phyloP scores from a whole-genome alignment of 2,888 invertebrate species.

The Drosophila sordidula region DNA sequence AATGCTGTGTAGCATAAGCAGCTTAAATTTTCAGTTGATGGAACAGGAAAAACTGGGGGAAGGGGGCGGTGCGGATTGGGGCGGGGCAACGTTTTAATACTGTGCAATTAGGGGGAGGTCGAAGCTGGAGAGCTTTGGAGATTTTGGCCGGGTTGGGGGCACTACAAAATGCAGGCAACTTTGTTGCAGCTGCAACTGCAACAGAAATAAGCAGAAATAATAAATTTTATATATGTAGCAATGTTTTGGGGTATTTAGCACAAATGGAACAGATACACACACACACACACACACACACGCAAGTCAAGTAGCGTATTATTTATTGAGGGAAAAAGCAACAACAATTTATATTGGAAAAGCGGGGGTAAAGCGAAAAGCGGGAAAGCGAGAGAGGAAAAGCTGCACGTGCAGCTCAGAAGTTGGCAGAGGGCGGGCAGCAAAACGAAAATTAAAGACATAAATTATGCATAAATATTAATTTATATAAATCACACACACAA shows the following conservation, averaged over 20 bases:
- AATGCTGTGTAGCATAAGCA: conserved; percentile 66
- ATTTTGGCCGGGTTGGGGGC: background rate
- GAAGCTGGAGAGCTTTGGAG: background rate
- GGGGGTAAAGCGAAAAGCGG: background rate
- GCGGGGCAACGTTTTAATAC: conserved; percentile 63
- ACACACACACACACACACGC: conserved; percentile 15
- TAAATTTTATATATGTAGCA: conserved; percentile 22
- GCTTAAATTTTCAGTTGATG: conserved; percentile 65
- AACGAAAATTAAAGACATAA: conserved; percentile 81
- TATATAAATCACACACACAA: conserved; percentile 59
- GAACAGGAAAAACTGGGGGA: too few relatives aligned
- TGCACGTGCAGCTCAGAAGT: background rate
- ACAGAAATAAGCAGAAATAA: conserved; percentile 9
- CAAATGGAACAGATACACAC: conserved; percentile 13
- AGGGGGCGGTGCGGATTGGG: background rate
- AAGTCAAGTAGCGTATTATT: conserved; percentile 44
- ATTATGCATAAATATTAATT: conserved; percentile 80
- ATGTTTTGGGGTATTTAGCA: conserved; percentile 33
- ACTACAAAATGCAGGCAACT: conserved; percentile 9
- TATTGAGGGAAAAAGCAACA: conserved; percentile 14
- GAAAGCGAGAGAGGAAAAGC: background rate
- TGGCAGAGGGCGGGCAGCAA: conserved; percentile 50
- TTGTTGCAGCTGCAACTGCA: conserved; percentile 25
- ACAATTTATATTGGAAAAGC: background rate
- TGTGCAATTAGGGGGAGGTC: conserved; percentile 66